Evolutionary conservation across 1,140 invertebrate species (phyloP), one percentile per base, ranked within the genome.

Genomic region (Drosophila virilis): DNA sequence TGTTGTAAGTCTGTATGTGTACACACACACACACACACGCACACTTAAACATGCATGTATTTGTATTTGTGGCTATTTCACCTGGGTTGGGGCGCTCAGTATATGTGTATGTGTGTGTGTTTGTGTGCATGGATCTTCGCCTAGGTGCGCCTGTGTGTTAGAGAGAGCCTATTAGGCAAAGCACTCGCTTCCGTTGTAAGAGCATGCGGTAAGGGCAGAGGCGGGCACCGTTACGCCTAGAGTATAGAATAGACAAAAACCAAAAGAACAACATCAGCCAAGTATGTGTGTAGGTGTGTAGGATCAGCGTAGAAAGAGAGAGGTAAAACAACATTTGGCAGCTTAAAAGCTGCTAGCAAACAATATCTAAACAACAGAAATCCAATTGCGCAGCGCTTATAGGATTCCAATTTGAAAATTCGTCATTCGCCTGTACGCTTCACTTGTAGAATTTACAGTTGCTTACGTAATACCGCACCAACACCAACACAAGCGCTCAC

Each of bases 361-460:
- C 13, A 28, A 8, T 22, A 40, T 13, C 9, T 38, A 55, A 38
- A 45, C 38, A 33, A 45, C 13, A n/a, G 33, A 55, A 55, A 70
- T 17, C n/a, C 46, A 55, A 74, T 58, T 66, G 55, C 75, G 69
- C 43, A 58, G 73, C 43, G 45, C 73, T 71, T 50, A 71, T 86
- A 86, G 82, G 82, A 86, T 88, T 82, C 73, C 80, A 71, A 60
- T 65, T 86, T 55, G 43, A 82, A 61, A 73, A 81, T 65, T 75
- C 67, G 67, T 74, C 72, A 74, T 70, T 70, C 67, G 72, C 68
- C 76, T 57, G 64, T 43, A 12, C 59, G 65, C 48, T 72, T 62
- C 80, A 76, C 73, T 82, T 86, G 78, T 86, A 86, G 83, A 88
- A 86, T 79, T 86, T 86, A 83, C 83, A 86, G 79, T 72, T 81